Conservation (phyloP, 2,888 invertebrate genomes). For the Bimastos eiseni region DNA sequence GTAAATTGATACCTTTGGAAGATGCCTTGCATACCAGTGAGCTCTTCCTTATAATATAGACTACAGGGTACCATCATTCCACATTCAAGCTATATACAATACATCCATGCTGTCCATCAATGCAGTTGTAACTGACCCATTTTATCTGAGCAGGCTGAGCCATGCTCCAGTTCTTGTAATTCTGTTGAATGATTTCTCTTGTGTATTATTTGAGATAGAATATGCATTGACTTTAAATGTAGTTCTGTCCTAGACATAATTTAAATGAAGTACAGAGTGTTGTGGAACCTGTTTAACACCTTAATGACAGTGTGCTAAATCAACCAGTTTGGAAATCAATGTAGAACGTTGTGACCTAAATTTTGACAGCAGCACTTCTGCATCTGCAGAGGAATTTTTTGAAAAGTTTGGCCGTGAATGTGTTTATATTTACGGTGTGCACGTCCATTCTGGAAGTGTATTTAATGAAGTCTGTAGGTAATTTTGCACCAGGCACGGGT, state of each 20-base stretch:
- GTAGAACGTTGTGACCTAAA: too few relatives aligned
- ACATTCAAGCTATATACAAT: background rate
- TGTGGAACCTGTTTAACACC: background rate
- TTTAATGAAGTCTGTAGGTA: background rate
- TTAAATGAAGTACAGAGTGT: background rate
- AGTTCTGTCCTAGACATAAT: background rate
- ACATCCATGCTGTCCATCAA: background rate
- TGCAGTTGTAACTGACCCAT: background rate
- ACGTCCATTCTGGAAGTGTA: background rate
- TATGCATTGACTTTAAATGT: background rate
- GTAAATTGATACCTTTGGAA: background rate
- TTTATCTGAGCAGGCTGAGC: background rate
- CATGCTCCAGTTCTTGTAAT: background rate
- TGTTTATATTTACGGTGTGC: background rate
- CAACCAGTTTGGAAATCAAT: too few relatives aligned
- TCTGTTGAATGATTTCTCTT: constrained; percentile 2
- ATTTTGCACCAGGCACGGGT: background rate
- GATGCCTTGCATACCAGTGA: background rate
- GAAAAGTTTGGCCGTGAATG: background rate
- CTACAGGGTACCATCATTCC: too few relatives aligned
- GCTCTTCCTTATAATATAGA: too few relatives aligned
- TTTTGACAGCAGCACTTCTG: background rate
- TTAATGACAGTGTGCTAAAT: too few relatives aligned
- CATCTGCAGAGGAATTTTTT: background rate
- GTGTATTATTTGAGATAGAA: background rate